Evolutionary conservation across 2,888 invertebrate genomes (phyloP).

Genomic region (Tineola bisselliella): DNA sequence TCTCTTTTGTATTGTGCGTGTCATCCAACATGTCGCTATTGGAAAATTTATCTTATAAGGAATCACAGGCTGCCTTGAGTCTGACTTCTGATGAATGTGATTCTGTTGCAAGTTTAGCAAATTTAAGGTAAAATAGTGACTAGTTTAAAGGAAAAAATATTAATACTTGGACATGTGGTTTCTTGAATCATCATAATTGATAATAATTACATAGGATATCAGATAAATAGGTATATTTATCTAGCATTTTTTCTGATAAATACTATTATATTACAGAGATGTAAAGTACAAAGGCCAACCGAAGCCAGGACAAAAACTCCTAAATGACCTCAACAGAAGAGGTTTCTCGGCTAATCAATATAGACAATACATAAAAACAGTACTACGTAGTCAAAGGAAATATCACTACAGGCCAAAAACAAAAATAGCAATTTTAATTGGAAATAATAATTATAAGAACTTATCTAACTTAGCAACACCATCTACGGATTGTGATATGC

Average conservation of each 20-base stretch:
- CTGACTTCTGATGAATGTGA: slow-evolving; percentile 42
- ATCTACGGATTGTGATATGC: slow-evolving; percentile 45
- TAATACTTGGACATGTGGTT: not conserved
- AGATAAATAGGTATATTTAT: no score
- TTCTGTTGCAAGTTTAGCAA: slow-evolving; percentile 40
- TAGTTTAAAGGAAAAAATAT: not conserved
- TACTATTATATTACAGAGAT: slow-evolving; percentile 27
- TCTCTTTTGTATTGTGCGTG: not conserved
- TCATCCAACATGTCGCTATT: slow-evolving; percentile 41
- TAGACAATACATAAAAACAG: slow-evolving; percentile 27
- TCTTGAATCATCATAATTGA: no score
- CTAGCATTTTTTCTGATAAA: no score
- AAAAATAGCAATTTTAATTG: slow-evolving; percentile 55
- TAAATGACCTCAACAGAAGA: slow-evolving; percentile 39
- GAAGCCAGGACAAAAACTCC: slow-evolving; percentile 43
- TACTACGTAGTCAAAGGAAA: slow-evolving; percentile 15
- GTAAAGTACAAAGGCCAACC: slow-evolving; percentile 28
- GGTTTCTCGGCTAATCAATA: slow-evolving; percentile 38
- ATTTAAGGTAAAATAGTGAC: slow-evolving; percentile 34
- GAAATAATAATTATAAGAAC: slow-evolving; percentile 47
- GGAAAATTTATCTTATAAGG: slow-evolving; percentile 38
- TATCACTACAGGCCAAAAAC: slow-evolving; percentile 31
- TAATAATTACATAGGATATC: no score
- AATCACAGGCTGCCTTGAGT: slow-evolving; percentile 37
- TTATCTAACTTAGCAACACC: slow-evolving; percentile 52